Conservation (phyloP, 2,888 invertebrate species). For the Plutella xylostella region DNA sequence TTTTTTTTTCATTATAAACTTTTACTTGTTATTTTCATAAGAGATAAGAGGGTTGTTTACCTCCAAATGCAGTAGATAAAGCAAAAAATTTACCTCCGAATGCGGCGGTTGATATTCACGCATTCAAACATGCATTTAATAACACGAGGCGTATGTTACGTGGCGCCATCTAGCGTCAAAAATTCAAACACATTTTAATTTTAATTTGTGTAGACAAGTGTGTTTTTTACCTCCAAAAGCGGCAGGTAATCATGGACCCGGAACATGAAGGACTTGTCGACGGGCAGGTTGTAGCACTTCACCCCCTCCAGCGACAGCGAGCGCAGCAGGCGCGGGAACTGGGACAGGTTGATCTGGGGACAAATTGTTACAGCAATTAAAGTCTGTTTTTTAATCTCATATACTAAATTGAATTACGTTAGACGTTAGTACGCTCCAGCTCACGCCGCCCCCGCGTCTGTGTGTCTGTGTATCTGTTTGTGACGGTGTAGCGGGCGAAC, state of each 20-base stretch:
- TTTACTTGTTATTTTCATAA: too few relatives aligned
- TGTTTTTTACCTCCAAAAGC: slow-evolving; percentile 54
- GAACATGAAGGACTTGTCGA: slow-evolving; percentile 64
- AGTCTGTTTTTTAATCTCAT: too few relatives aligned
- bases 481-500: neutral
- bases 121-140: neutral
- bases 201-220: neutral
- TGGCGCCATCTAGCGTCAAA: neutral
- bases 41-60: too few relatives aligned
- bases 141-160: neutral
- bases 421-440: neutral
- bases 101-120: neutral
- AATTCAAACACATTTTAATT: neutral
- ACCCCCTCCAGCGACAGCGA: slow-evolving; percentile 71
- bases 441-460: neutral
- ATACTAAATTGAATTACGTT: neutral
- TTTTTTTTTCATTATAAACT: too few relatives aligned
- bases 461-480: neutral
- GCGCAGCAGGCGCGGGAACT: slow-evolving; percentile 74
- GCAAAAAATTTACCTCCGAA: neutral
- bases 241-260: slow-evolving; percentile 62
- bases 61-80: too few relatives aligned
- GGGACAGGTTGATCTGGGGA: slow-evolving; percentile 69
- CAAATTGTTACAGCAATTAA: neutral
- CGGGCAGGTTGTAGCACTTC: slow-evolving; percentile 50